Conservation (phyloP, 2,888 invertebrate species). For the Cosmia pyralina region DNA sequence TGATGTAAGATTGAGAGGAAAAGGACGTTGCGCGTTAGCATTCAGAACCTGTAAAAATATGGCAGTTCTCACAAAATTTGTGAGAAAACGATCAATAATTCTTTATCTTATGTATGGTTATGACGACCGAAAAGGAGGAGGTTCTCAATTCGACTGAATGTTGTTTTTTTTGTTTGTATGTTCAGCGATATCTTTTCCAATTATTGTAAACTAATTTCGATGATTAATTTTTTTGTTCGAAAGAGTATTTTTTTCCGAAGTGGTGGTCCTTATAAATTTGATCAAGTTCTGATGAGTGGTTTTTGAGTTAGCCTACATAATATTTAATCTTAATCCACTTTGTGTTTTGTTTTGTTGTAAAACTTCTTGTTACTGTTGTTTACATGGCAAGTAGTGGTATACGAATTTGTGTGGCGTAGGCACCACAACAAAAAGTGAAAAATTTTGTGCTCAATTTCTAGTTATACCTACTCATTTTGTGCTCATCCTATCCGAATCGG, state of each 20-base stretch:
- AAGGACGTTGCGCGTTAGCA: neutral
- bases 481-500: neutral
- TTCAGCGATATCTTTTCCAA: neutral
- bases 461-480: too few species aligned
- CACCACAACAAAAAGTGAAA: neutral
- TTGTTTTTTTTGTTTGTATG: neutral
- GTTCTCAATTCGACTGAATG: neutral
- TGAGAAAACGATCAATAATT: neutral
- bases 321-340: neutral
- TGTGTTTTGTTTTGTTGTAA: neutral
- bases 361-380: neutral
- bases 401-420: neutral
- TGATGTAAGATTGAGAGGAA: neutral
- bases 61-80: neutral
- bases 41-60: neutral
- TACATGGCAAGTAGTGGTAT: neutral
- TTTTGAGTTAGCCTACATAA: neutral
- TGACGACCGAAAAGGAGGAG: neutral
- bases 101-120: neutral
- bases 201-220: neutral
- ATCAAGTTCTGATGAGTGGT: neutral
- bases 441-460: neutral
- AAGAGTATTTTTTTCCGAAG: neutral
- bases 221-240: neutral
- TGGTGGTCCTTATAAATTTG: neutral